These are phyloP conservation scores for Taenaris catops DNA, from an alignment of 2,888 invertebrate genomes.

Conservation along the genomic window DNA sequence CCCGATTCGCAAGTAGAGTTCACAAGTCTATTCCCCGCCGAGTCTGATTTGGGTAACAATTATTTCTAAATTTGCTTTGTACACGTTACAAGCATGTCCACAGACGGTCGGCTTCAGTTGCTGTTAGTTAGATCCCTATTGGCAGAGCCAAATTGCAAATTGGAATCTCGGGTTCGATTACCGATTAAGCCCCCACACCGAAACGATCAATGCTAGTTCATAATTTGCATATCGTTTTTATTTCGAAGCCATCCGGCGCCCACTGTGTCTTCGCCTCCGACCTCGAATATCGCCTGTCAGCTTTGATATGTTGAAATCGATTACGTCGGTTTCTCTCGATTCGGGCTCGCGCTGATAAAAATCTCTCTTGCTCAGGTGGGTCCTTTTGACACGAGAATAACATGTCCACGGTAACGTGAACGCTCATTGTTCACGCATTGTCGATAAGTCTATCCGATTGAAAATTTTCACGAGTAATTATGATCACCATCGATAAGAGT, in stretches of 20 bases:
- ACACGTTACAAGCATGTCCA: no score
- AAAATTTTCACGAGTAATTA: constrained; percentile 73
- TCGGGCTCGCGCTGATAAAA: constrained; percentile 56
- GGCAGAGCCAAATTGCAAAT: no score
- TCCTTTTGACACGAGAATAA: constrained; percentile 60
- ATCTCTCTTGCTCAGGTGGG: constrained; percentile 53
- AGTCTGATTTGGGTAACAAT: no score
- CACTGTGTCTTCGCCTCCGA: constrained; percentile 58
- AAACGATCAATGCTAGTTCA: constrained; percentile 54
- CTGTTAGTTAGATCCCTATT: no score
- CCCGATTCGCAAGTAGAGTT: no score
- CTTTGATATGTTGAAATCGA: constrained; percentile 67
- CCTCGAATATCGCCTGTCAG: constrained; percentile 64
- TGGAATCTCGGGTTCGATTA: no score
- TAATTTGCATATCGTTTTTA: constrained; percentile 75
- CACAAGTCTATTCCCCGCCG: no score
- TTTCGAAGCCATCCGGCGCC: constrained; percentile 72
- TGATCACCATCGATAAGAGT: constrained; percentile 57
- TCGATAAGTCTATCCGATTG: constrained; percentile 64
- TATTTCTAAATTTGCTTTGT: no score
- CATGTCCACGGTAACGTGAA: constrained; percentile 50
- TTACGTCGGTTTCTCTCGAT: constrained; percentile 56
- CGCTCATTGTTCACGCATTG: constrained; percentile 64
- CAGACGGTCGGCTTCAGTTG: no score
- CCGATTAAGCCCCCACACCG: no score